phyloP scores from a whole-genome alignment of 2,113 vertebrate species.

The Callospermophilus lateralis region DNA sequence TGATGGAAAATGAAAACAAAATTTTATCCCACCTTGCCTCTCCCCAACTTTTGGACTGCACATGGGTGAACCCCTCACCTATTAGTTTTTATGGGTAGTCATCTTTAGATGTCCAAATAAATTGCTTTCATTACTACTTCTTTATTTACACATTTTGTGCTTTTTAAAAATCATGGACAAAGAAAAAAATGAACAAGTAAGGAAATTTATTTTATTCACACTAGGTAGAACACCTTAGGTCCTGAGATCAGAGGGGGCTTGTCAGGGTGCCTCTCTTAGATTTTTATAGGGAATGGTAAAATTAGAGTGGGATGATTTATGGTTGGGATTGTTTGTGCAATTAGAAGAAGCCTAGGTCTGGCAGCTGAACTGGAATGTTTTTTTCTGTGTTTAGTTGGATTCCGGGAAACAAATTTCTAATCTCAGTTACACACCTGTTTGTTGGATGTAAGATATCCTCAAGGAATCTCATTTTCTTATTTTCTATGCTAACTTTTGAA shows the following conservation, averaged over 20 bases:
- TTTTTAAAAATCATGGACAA: neutral
- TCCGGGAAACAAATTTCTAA: neutral
- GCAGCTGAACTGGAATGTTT: neutral
- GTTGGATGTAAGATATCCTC: neutral
- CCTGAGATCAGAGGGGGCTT: neutral
- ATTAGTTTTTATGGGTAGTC: neutral
- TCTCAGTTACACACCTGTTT: neutral
- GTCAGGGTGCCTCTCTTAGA: neutral
- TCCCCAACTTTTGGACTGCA: neutral
- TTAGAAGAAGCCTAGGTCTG: neutral
- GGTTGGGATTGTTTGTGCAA: neutral
- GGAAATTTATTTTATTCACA: neutral
- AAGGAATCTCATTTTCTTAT: neutral
- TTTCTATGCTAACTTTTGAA: neutral
- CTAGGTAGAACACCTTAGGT: neutral
- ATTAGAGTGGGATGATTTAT: neutral
- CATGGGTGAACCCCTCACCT: neutral
- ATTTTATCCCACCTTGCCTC: neutral
- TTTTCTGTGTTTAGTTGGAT: neutral
- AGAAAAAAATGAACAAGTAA: neutral
- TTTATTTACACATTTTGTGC: neutral
- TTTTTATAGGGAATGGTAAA: neutral
- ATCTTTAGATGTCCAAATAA: neutral
- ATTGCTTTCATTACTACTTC: neutral
- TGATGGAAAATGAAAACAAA: neutral